These are phyloP conservation scores for Amniataba percoides DNA, from an alignment of 2,797 vertebrate species.

Conservation along the genomic window DNA sequence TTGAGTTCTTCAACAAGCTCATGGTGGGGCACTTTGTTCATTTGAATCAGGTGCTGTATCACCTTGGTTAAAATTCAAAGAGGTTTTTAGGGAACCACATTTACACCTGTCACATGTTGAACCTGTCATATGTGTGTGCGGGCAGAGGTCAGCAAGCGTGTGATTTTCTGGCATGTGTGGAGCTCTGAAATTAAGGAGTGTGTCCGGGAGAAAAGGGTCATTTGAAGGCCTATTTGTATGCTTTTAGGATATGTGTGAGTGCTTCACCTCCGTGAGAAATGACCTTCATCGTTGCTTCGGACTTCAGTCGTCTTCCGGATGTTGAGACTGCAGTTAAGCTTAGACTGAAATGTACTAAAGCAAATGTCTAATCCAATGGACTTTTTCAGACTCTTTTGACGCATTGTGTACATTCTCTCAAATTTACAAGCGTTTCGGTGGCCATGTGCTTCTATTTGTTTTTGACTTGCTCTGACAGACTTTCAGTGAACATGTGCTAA, in stretches of 20 bases:
- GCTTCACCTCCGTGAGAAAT: constrained; percentile 22
- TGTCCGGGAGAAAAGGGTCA: constrained; percentile 16
- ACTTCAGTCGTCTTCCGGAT: constrained; percentile 6
- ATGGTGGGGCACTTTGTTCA: constrained; percentile 9
- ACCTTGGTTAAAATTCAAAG: constrained; percentile 10
- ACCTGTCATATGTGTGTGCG: constrained; percentile 30
- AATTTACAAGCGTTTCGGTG: constrained; percentile 29
- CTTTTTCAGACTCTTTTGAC: constrained; percentile 17
- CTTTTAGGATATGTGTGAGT: constrained; percentile 10
- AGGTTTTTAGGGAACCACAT: constrained; percentile 10
- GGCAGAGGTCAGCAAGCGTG: constrained; percentile 40
- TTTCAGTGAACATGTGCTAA: constrained; percentile 52
- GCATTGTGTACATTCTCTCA: constrained; percentile 32
- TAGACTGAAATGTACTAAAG: constrained; percentile 11
- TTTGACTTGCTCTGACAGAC: constrained; percentile 9
- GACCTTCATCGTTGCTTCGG: constrained; percentile 14
- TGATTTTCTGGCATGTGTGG: constrained; percentile 40
- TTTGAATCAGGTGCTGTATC: constrained; percentile 14
- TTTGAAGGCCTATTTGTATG: constrained; percentile 32
- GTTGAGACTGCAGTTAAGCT: not conserved
- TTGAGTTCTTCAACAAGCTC: constrained; percentile 4
- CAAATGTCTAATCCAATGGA: constrained; percentile 4
- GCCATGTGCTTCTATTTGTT: constrained; percentile 24
- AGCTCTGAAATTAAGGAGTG: constrained; percentile 19
- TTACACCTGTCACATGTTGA: constrained; percentile 48